phyloP scores from a whole-genome alignment of 1,140 invertebrate species.

The Lordiphosa mommai region DNA sequence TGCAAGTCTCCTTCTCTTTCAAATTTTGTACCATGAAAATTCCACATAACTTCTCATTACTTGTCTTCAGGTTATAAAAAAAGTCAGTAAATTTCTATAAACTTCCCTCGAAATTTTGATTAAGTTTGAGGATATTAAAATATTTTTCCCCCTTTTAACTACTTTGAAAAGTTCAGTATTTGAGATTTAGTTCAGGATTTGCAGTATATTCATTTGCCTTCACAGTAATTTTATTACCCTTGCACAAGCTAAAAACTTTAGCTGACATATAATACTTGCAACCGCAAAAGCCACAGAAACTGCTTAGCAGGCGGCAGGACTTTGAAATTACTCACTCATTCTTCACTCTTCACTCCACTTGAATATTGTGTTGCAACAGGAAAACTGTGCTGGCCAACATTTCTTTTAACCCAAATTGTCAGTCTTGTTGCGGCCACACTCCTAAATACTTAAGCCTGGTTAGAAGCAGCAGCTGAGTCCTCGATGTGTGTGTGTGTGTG shows the following conservation, averaged over 20 bases:
- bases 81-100: too few species aligned
- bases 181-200: too few species aligned
- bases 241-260: constrained; percentile 48
- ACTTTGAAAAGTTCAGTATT: too few species aligned
- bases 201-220: constrained; percentile 5
- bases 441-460: constrained; percentile 62
- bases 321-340: constrained; percentile 11
- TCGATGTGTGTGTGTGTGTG: constrained; percentile 9
- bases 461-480: constrained; percentile 42
- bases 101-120: too few species aligned
- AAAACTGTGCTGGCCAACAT: constrained; percentile 13
- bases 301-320: constrained; percentile 47
- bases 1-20: too few species aligned
- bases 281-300: constrained; percentile 60
- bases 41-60: too few species aligned
- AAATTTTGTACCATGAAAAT: too few species aligned
- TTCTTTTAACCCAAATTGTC: constrained; percentile 59
- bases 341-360: not conserved
- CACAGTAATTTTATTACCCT: constrained; percentile 54
- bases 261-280: constrained; percentile 69
- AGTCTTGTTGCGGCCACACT: constrained; percentile 36
- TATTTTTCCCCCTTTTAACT: not conserved
- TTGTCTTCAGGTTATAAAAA: too few species aligned
- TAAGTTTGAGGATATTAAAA: not conserved
- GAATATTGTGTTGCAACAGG: constrained; percentile 37